phyloP scores from a whole-genome alignment of 1,140 invertebrate genomes.

The Melitaea cinxia region DNA sequence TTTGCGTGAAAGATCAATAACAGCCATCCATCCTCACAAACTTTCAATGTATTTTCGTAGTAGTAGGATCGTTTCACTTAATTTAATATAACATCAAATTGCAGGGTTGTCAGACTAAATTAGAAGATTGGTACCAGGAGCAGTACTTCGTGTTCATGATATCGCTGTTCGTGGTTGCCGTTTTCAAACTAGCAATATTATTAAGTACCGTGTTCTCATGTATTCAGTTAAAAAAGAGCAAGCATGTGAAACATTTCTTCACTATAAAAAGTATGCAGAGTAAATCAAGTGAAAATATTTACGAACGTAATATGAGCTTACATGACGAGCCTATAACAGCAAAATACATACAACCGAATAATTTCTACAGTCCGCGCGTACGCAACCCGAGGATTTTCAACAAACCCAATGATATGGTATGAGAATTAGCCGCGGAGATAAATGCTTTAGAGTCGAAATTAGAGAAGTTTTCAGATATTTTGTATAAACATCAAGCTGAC shows the following conservation, averaged over 20 bases:
- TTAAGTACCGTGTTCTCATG: constrained; percentile 87
- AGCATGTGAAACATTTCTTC: constrained; percentile 61
- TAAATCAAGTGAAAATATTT: constrained; percentile 71
- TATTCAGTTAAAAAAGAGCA: constrained; percentile 78
- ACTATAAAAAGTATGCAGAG: constrained; percentile 64
- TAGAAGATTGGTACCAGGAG: constrained; percentile 90
- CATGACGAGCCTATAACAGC: constrained; percentile 71
- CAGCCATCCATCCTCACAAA: too few species aligned
- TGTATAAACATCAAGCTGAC: constrained; percentile 77
- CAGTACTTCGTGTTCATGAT: constrained; percentile 88
- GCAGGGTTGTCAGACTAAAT: constrained; percentile 86
- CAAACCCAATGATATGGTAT: constrained; percentile 79
- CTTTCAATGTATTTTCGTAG: neutral
- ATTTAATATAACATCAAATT: constrained; percentile 44
- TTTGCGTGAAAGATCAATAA: too few species aligned
- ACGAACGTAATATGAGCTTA: constrained; percentile 62
- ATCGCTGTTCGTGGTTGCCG: constrained; percentile 84
- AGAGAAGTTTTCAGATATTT: constrained; percentile 76
- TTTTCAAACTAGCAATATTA: constrained; percentile 87
- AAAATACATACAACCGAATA: constrained; percentile 78
- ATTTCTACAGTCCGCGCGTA: constrained; percentile 76
- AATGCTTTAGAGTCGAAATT: constrained; percentile 79
- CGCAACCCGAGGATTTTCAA: constrained; percentile 75
- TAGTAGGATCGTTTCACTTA: too few species aligned
- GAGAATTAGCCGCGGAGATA: constrained; percentile 81